These are phyloP conservation scores for Manduca sexta DNA, from an alignment of 1,140 invertebrate species.

Conservation along the genomic window DNA sequence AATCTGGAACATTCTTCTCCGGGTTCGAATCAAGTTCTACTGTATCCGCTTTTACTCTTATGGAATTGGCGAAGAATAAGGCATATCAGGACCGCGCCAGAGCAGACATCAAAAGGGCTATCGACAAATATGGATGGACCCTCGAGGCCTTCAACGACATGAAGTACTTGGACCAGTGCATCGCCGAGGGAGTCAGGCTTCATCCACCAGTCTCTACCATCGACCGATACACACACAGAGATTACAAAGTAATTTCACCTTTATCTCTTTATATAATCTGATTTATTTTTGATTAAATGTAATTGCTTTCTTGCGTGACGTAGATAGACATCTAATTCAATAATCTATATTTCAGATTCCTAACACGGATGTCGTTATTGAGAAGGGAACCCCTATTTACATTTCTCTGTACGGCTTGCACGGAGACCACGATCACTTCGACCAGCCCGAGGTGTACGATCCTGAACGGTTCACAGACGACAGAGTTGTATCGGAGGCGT, in stretches of 20 bases:
- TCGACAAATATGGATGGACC: slow-evolving; percentile 48
- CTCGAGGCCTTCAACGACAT: slow-evolving; percentile 39
- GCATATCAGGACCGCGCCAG: slow-evolving; percentile 59
- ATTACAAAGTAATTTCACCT: slow-evolving; percentile 15
- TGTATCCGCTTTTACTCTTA: slow-evolving; percentile 60
- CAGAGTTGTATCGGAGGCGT: slow-evolving; percentile 6
- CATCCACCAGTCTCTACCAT: slow-evolving; percentile 38
- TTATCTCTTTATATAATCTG: background rate
- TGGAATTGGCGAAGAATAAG: slow-evolving; percentile 57
- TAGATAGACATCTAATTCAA: no score
- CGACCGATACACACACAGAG: slow-evolving; percentile 10
- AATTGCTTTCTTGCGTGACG: no score
- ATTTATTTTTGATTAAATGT: no score
- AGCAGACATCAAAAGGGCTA: slow-evolving; percentile 51
- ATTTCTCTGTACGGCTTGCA: slow-evolving; percentile 72
- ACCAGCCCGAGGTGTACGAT: slow-evolving; percentile 79
- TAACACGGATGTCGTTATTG: slow-evolving; percentile 57
- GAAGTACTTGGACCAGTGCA: slow-evolving; percentile 37
- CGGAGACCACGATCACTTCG: slow-evolving; percentile 76
- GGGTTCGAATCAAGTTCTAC: slow-evolving; percentile 63
- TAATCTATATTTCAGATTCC: slow-evolving; percentile 43
- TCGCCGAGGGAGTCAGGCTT: slow-evolving; percentile 52
- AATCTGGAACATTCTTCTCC: slow-evolving; percentile 25
- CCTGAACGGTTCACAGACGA: slow-evolving; percentile 78
- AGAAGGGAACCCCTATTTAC: slow-evolving; percentile 65